Percentiles rank a stretch among this genome's conserved stretches.
These are phyloP conservation scores for Galago senegalensis DNA, from an alignment of 2,797 vertebrate genomes.

Conservation along the genomic window DNA sequence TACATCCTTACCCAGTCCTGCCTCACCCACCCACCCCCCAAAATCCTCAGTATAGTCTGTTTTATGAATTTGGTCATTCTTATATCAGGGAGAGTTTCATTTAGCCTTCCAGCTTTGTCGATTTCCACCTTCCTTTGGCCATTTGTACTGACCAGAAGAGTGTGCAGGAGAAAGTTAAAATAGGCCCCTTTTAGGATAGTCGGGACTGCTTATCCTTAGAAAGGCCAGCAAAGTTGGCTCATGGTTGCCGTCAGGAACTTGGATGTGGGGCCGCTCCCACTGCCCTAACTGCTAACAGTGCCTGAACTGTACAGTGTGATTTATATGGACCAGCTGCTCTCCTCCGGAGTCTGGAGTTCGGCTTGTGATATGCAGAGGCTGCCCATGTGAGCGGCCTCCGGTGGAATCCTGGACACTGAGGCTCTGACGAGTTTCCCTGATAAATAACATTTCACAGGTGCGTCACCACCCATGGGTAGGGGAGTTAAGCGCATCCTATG, in stretches of 20 bases:
- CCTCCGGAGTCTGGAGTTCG: not conserved
- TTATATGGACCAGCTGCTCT: not conserved
- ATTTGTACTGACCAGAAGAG: not conserved
- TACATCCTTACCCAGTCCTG: not conserved
- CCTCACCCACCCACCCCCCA: not conserved
- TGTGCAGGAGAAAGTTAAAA: not conserved
- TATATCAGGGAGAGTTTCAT: not conserved
- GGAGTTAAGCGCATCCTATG: not conserved
- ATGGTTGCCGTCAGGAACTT: not conserved
- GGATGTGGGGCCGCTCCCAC: not conserved
- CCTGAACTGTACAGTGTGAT: not conserved
- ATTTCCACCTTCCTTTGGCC: not conserved
- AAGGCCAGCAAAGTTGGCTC: not conserved
- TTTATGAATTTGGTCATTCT: not conserved
- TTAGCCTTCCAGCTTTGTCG: not conserved
- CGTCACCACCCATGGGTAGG: fast-evolving
- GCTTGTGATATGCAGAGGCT: not conserved
- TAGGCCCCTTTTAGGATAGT: not conserved
- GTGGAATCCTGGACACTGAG: not conserved
- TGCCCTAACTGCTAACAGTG: not conserved
- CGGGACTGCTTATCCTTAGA: no score
- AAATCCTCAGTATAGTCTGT: not conserved
- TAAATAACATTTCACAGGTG: no score
- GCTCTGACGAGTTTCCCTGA: not conserved
- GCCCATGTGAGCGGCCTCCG: fast-evolving